These are phyloP conservation scores for Sphenodon punctatus DNA, from an alignment of 2,797 vertebrate species.

Conservation along the genomic window DNA sequence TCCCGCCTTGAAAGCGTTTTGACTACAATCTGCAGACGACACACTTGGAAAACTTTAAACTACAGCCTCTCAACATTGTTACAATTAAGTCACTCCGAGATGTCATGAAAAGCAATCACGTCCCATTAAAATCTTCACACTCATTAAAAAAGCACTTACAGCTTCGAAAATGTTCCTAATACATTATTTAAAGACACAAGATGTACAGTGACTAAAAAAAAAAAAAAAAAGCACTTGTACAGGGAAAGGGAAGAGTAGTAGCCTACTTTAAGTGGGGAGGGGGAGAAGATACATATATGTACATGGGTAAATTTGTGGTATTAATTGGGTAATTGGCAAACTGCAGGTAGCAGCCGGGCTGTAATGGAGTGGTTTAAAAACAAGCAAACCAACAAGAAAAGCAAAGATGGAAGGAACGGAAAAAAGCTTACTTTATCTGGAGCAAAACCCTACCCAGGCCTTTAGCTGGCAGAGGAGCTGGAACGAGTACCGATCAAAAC, in stretches of 20 bases:
- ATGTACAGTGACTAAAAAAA: constrained; percentile 82
- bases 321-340: constrained; percentile 76
- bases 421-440: too few relatives aligned
- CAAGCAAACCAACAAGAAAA: too few relatives aligned
- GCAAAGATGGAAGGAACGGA: background rate
- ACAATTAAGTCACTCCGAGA: constrained; percentile 88
- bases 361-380: background rate
- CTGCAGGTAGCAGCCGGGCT: constrained; percentile 67
- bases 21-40: constrained; percentile 73
- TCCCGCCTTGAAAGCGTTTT: constrained; percentile 73
- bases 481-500: too few relatives aligned
- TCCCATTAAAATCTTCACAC: constrained; percentile 88
- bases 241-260: constrained; percentile 63
- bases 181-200: constrained; percentile 86
- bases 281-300: background rate
- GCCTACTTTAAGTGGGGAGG: constrained; percentile 56
- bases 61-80: constrained; percentile 82
- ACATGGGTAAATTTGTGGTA: constrained; percentile 65
- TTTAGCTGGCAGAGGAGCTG: too few relatives aligned
- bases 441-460: too few relatives aligned
- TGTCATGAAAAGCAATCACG: constrained; percentile 88
- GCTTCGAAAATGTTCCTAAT: constrained; percentile 85
- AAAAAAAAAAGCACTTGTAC: constrained; percentile 64
- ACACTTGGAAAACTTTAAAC: constrained; percentile 83
- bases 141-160: constrained; percentile 90